Evolutionary conservation across 2,888 invertebrate genomes (phyloP).

Genomic region (Oscheius sp.): DNA sequence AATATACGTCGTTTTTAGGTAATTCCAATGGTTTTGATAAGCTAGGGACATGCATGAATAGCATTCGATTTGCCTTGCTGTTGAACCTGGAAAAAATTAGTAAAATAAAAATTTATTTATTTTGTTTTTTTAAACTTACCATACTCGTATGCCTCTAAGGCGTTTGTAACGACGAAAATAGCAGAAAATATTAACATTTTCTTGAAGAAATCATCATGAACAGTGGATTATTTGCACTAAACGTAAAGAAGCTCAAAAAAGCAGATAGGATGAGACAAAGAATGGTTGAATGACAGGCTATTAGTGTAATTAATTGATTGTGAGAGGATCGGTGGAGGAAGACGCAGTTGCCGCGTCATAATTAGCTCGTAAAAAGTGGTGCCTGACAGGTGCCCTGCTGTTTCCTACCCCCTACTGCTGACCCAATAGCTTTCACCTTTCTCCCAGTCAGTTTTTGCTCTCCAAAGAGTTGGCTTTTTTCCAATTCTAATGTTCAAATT

Average conservation of each 20-base stretch:
- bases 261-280: conserved; percentile 4
- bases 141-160: conserved; percentile 16
- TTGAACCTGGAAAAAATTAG: conserved; percentile 45
- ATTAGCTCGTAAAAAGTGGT: conserved; percentile 25
- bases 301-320: conserved; percentile 23
- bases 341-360: conserved; percentile 21
- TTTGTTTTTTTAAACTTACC: no score
- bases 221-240: not conserved
- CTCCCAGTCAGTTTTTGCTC: no score
- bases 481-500: no score
- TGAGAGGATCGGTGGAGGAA: conserved; percentile 15
- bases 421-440: no score
- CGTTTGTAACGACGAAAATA: conserved; percentile 10
- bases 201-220: not conserved
- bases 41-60: conserved; percentile 67
- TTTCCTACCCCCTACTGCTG: conserved; percentile 17
- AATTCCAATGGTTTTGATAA: conserved; percentile 65
- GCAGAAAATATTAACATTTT: conserved; percentile 11
- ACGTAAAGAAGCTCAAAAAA: not conserved
- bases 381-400: conserved; percentile 24
- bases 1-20: conserved; percentile 61
- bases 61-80: conserved; percentile 63
- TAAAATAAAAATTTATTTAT: no score
- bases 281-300: conserved; percentile 15
- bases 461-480: no score